Conservation (phyloP, 2,797 vertebrate species). For the Squalus acanthias region DNA sequence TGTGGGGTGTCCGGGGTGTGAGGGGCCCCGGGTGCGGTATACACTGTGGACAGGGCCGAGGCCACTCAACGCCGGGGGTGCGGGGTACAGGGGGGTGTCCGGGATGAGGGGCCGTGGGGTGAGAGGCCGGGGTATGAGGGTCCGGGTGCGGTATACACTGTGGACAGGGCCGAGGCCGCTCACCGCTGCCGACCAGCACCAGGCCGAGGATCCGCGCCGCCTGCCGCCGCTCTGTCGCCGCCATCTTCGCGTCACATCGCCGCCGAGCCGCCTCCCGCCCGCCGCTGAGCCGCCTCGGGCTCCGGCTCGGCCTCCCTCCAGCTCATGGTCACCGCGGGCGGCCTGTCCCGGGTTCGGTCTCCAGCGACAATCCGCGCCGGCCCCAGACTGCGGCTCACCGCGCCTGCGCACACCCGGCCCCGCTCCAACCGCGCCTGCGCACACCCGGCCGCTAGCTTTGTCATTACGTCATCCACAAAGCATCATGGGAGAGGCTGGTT, state of each 20-base stretch:
- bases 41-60: no score
- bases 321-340: not conserved
- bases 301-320: slow-evolving; percentile 37
- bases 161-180: not conserved
- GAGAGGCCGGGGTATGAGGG: no score
- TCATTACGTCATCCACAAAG: not conserved
- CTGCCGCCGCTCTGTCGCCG: slow-evolving; percentile 40
- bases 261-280: slow-evolving; percentile 39
- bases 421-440: not conserved
- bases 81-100: no score
- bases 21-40: no score
- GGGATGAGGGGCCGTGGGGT: no score
- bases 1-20: no score
- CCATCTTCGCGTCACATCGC: slow-evolving; percentile 30
- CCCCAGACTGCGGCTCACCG: slow-evolving; percentile 39
- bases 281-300: slow-evolving; percentile 42
- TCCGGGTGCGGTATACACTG: no score
- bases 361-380: not conserved
- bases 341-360: not conserved
- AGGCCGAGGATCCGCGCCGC: not conserved
- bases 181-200: not conserved
- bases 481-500: no score
- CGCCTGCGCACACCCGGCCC: not conserved
- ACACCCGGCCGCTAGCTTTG: not conserved
- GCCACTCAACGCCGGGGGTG: no score